Percentiles rank a stretch among this genome's conserved stretches.
Evolutionary conservation across 2,888 invertebrate species (phyloP).

Genomic region (Syrphus vitripennis): DNA sequence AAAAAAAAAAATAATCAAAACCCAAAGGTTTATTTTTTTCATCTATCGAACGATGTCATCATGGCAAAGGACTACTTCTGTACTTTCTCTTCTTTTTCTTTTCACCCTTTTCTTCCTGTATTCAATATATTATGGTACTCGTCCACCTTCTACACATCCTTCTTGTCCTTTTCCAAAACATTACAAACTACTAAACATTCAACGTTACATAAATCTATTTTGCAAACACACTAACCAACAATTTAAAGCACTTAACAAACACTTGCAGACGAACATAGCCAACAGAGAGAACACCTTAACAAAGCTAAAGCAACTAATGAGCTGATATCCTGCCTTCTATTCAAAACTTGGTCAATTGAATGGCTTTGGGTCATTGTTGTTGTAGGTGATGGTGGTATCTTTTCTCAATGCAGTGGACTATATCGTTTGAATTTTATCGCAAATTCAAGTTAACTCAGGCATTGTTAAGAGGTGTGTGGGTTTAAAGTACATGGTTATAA

Average conservation of each 20-base stretch:
- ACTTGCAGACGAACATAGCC: not conserved
- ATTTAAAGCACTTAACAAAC: slow-evolving; percentile 26
- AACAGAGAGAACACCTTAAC: slow-evolving; percentile 9
- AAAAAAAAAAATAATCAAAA: not conserved
- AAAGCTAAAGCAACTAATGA: slow-evolving; percentile 46
- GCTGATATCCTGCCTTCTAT: slow-evolving; percentile 32
- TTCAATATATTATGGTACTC: not conserved
- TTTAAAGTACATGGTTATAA: not conserved
- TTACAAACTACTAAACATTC: not conserved
- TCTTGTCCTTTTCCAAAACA: not conserved
- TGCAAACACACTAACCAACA: slow-evolving; percentile 35
- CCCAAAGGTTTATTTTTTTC: not conserved
- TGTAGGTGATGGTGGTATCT: not conserved
- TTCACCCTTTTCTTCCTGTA: not conserved
- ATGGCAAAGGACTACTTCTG: not conserved
- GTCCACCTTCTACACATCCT: not conserved
- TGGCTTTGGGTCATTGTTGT: not conserved
- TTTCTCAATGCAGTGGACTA: slow-evolving; percentile 10
- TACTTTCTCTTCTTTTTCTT: slow-evolving; percentile 17
- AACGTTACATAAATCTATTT: slow-evolving; percentile 51
- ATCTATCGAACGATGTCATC: not conserved
- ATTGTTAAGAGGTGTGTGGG: slow-evolving; percentile 28
- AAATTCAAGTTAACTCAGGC: slow-evolving; percentile 51
- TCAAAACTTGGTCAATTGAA: not conserved
- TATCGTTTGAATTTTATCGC: slow-evolving; percentile 52